Evolutionary conservation across 2,113 vertebrate genomes (phyloP).

Genomic region (Penelope pileata): DNA sequence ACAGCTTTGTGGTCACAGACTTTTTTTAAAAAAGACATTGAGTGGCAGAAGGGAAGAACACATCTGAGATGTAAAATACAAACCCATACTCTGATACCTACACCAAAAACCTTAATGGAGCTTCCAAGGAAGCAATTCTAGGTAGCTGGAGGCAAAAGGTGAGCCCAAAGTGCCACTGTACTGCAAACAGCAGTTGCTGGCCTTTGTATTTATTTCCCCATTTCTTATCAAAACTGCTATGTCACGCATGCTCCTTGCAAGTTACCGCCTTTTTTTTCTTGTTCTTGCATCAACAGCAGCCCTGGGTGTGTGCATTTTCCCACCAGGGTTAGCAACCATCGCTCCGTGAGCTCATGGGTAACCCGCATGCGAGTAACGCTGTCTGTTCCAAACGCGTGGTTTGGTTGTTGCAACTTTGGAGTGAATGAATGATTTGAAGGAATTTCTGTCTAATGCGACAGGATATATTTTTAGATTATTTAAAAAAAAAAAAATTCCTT

Average conservation of each 20-base stretch:
- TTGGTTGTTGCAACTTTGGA: neutral
- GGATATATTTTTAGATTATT: neutral
- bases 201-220: neutral
- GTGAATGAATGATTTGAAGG: neutral
- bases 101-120: neutral
- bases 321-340: neutral
- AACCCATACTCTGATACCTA: neutral
- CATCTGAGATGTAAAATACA: neutral
- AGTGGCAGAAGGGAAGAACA: neutral
- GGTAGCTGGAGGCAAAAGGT: neutral
- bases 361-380: neutral
- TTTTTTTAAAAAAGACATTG: neutral
- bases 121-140: neutral
- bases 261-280: neutral
- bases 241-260: neutral
- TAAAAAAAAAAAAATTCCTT: neutral
- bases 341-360: neutral
- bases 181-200: neutral
- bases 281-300: neutral
- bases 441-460: neutral
- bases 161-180: neutral
- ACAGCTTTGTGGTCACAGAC: neutral
- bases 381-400: neutral
- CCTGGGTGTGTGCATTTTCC: conserved; percentile 10
- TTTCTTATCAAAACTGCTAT: conserved; percentile 32